Evolutionary conservation across 2,888 invertebrate species (phyloP), one percentile per base, ranked within the genome.

Genomic region (Graphium colonna): DNA sequence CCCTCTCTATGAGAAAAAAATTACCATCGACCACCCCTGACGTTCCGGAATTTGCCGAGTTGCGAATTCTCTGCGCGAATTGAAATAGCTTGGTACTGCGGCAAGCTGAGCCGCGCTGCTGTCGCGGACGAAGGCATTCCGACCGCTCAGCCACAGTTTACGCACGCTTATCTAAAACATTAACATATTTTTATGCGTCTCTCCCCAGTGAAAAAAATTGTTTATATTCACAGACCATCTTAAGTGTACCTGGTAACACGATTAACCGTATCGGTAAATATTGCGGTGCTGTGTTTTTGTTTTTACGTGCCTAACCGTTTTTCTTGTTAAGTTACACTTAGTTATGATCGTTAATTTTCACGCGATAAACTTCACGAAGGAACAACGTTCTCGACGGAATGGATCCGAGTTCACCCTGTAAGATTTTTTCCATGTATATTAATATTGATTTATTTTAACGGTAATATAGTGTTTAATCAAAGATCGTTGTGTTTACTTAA

Each of bases 21-120:
- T n/a, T n/a, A n/a, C n/a, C n/a, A n/a, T n/a, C 66, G 68, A 65
- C 70, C 61, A 69, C 73, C 66, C 67, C 65, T 58, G 68, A 57
- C 64, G 71, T 64, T 58, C 58, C 59, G 61, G 65, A 82, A 81
- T 86, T 73, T 71, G 80, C 74, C 66, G 74, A 82, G 73, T 82
- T 75, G 82, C 81, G 68, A 82, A 86, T 86, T 84, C 79, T 65
- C 71, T 74, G 66, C 74, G 70, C 77, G 83, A 75, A 84, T 84
- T 82, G 80, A 87, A 87, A 87, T 86, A 86, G 82, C 84, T 73
- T 76, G 69, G 69, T 77, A 77, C 76, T 78, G 72, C 73, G n/a
- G 69, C 72, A 69, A 69, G 64, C 59, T 56, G 60, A 68, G 68
- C 65, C 67, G 69, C 67, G 72, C 73, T 79, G 84, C 81, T 64